Conservation (phyloP, 2,797 vertebrate species). For the Megaceryle alcyon region DNA sequence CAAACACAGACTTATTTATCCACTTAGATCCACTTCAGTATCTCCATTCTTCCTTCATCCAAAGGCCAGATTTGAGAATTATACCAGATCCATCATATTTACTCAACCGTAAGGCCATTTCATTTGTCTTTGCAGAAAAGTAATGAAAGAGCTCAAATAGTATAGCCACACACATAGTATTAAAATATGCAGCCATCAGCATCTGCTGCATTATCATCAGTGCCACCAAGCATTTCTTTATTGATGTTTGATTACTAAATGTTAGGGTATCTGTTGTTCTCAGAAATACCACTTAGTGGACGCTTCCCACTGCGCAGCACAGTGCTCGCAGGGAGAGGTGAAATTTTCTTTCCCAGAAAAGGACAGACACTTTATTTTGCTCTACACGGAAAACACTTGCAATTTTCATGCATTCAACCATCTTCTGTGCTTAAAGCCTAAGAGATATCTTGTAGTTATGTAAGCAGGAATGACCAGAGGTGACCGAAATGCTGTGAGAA, state of each 20-base stretch:
- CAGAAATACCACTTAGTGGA: background rate
- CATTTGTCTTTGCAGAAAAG: background rate
- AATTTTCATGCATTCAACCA: background rate
- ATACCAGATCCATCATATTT: background rate
- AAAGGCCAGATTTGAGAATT: background rate
- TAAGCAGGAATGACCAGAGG: background rate
- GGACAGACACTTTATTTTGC: background rate
- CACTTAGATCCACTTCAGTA: background rate
- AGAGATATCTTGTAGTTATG: background rate
- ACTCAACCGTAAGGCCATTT: background rate
- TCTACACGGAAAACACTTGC: background rate
- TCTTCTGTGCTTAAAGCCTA: background rate
- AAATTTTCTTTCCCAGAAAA: background rate
- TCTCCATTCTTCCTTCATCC: background rate
- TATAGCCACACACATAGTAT: background rate
- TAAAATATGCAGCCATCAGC: background rate
- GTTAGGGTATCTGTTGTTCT: background rate
- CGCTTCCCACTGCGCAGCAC: background rate
- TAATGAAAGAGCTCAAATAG: background rate
- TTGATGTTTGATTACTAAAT: background rate
- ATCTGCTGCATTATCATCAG: background rate
- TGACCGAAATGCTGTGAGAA: background rate
- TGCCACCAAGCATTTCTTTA: background rate
- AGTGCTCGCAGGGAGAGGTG: fast-evolving
- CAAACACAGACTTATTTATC: background rate